These are phyloP conservation scores for Aptenodytes patagonicus DNA, from an alignment of 2,113 vertebrate species.

Conservation along the genomic window DNA sequence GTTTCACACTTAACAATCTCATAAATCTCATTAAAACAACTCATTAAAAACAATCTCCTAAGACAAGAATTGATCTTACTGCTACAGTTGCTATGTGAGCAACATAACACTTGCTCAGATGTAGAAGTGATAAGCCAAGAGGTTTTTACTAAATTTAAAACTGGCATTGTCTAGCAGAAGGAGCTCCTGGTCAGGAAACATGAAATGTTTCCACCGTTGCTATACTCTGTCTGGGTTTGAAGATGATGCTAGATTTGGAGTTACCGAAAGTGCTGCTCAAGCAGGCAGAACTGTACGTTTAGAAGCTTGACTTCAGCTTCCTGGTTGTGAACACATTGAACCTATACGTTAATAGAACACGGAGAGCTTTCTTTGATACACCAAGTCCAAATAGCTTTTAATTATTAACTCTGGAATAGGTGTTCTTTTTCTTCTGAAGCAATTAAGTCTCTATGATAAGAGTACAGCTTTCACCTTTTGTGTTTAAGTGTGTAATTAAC, in stretches of 20 bases:
- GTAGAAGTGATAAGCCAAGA: neutral
- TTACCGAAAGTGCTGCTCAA: fast-evolving
- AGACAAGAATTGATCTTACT: too few species aligned
- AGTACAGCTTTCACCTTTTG: neutral
- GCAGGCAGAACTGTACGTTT: fast-evolving
- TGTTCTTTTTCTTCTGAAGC: neutral
- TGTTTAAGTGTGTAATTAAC: neutral
- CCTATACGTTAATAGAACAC: too few species aligned
- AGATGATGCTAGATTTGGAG: neutral
- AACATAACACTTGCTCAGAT: fast-evolving
- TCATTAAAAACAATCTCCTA: neutral
- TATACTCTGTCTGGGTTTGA: too few species aligned
- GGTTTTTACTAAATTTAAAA: too few species aligned
- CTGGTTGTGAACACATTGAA: neutral
- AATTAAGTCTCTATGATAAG: neutral
- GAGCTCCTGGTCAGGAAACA: neutral
- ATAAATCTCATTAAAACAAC: neutral
- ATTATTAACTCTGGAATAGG: neutral
- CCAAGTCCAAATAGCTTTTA: neutral
- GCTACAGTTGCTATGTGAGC: neutral
- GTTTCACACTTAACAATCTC: neutral
- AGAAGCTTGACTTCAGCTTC: neutral
- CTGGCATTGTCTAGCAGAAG: fast-evolving
- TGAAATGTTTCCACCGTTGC: fast-evolving
- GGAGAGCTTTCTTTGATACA: neutral